Percentiles rank a stretch among this genome's conserved stretches.
phyloP scores from a whole-genome alignment of 2,113 vertebrate genomes.

The Origma solitaria region DNA sequence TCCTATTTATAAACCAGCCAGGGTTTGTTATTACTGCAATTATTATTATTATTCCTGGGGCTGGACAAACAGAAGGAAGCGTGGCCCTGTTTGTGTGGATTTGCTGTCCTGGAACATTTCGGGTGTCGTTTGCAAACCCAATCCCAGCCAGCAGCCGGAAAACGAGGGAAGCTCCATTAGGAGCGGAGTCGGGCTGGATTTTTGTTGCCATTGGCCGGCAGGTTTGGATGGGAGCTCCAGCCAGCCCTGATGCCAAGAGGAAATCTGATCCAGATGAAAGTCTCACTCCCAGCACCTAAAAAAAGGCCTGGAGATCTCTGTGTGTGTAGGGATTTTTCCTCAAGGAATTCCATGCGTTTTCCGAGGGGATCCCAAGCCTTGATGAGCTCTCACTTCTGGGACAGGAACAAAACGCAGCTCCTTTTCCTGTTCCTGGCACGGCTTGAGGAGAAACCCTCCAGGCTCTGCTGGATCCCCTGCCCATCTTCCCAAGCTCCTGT shows the following conservation, averaged over 20 bases:
- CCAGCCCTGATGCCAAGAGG: not conserved
- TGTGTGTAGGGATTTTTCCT: not conserved
- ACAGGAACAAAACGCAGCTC: not conserved
- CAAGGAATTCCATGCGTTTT: not conserved
- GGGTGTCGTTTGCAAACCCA: not conserved
- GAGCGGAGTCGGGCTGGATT: not conserved
- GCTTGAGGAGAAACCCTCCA: not conserved
- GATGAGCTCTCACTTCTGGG: not conserved
- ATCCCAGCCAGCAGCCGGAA: not conserved
- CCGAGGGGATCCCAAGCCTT: not conserved
- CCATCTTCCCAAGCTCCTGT: not conserved
- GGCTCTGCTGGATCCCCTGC: not conserved
- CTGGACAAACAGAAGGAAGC: not conserved
- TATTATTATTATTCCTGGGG: not conserved
- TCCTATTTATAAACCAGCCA: conserved; percentile 14
- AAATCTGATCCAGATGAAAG: conserved; percentile 43
- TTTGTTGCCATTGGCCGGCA: conserved; percentile 52
- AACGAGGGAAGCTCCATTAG: not conserved
- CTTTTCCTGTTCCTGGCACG: not conserved
- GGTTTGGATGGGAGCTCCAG: not conserved
- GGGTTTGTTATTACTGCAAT: not conserved
- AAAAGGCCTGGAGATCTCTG: not conserved
- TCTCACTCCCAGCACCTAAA: conserved; percentile 16
- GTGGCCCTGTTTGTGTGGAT: not conserved
- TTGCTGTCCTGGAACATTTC: not conserved